Evolutionary conservation across 2,888 invertebrate species (phyloP).

Genomic region (Cantharis rustica): DNA sequence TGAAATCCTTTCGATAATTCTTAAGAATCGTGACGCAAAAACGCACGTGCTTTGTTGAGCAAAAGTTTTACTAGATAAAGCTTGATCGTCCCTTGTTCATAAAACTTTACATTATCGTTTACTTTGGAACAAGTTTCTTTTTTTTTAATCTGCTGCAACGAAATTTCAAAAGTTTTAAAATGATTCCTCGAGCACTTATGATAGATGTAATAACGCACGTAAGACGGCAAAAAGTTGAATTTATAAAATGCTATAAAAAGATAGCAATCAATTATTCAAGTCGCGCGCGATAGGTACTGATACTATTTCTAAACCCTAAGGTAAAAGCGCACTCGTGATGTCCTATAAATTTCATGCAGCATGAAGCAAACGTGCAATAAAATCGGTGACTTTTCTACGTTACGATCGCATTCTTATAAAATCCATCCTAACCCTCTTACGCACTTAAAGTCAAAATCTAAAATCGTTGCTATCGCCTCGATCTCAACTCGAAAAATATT

Average conservation of each 20-base stretch:
- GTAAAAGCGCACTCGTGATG: slow-evolving; percentile 18
- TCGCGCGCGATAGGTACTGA: slow-evolving; percentile 19
- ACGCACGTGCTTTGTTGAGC: slow-evolving; percentile 31
- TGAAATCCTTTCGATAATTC: slow-evolving; percentile 44
- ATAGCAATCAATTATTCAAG: slow-evolving; percentile 21
- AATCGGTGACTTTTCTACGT: slow-evolving; percentile 23
- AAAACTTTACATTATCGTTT: slow-evolving; percentile 4
- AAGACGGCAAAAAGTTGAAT: background rate
- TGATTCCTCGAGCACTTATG: background rate
- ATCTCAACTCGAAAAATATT: background rate
- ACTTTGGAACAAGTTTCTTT: background rate
- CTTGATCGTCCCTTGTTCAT: slow-evolving; percentile 10
- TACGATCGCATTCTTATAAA: slow-evolving; percentile 22
- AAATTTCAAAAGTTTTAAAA: background rate
- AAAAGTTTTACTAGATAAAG: slow-evolving; percentile 16
- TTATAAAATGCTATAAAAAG: slow-evolving; percentile 10
- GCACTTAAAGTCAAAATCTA: slow-evolving; percentile 8
- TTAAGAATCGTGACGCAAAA: slow-evolving; percentile 33
- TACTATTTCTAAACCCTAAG: slow-evolving; percentile 18
- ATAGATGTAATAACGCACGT: background rate
- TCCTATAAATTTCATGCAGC: slow-evolving; percentile 23
- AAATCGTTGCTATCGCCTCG: background rate
- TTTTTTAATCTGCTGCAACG: background rate
- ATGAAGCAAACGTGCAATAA: slow-evolving; percentile 25
- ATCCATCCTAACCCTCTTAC: slow-evolving; percentile 12